These are phyloP conservation scores for Aelia acuminata DNA, from an alignment of 2,888 invertebrate species.

Conservation along the genomic window DNA sequence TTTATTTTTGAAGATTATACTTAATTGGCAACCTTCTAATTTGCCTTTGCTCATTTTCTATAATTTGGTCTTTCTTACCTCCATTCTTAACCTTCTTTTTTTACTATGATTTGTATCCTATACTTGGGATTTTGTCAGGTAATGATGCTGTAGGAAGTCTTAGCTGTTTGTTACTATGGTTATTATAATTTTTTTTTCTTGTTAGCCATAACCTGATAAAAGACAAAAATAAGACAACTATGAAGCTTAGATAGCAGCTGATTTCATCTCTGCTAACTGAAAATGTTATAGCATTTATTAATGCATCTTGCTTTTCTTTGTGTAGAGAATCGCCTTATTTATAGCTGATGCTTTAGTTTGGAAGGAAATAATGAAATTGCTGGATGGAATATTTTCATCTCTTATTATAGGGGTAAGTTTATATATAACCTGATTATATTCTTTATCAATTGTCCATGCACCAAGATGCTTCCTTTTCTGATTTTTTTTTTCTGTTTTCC, in stretches of 20 bases:
- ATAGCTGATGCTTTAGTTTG: not conserved
- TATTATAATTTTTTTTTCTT: not conserved
- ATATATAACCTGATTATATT: not conserved
- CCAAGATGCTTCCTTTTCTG: not conserved
- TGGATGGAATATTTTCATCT: slow-evolving; percentile 34
- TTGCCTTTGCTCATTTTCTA: not conserved
- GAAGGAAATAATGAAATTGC: not conserved
- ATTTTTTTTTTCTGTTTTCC: not conserved
- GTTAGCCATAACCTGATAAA: not conserved
- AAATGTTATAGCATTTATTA: not conserved
- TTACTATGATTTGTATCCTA: not conserved
- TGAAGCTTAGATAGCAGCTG: not conserved
- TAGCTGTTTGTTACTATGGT: not conserved
- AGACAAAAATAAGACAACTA: not conserved
- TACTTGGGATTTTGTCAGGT: not conserved
- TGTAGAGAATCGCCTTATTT: not conserved
- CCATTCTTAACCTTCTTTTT: not conserved
- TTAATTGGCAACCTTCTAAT: not conserved
- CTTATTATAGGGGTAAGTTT: not conserved
- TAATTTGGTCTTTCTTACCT: not conserved
- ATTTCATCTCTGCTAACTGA: not conserved
- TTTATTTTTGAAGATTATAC: no score
- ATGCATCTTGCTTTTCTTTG: slow-evolving; percentile 4
- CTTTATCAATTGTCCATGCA: slow-evolving; percentile 22
- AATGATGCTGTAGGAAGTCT: not conserved